Conservation (phyloP, 2,113 vertebrate species). For the Aleadryas rufinucha region DNA sequence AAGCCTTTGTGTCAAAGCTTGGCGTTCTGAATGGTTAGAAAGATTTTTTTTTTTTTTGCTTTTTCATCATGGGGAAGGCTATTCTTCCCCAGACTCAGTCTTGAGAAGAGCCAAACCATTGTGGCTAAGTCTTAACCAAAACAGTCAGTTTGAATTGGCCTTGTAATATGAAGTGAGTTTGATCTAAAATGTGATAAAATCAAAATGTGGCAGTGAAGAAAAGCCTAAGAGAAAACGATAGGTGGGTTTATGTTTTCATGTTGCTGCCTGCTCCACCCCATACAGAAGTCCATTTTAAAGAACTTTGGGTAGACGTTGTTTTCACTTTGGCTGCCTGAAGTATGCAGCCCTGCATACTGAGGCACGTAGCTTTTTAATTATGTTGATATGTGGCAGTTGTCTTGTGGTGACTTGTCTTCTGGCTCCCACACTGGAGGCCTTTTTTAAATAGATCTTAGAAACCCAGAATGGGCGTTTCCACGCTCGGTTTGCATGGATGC, state of each 20-base stretch:
- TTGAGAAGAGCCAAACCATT: constrained; percentile 1
- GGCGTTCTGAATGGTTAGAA: neutral
- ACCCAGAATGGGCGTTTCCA: neutral
- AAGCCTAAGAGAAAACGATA: neutral
- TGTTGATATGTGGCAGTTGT: constrained; percentile 55
- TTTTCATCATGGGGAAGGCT: neutral
- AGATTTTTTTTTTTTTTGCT: neutral
- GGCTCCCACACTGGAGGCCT: neutral
- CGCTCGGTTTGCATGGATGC: neutral
- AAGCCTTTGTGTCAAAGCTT: constrained; percentile 14
- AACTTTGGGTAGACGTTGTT: neutral
- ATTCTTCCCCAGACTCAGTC: neutral
- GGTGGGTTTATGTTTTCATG: constrained; percentile 11
- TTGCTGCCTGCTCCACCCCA: constrained; percentile 27
- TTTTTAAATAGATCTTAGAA: neutral
- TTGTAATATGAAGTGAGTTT: neutral
- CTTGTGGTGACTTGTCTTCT: constrained; percentile 62
- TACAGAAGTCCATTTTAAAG: constrained; percentile 18
- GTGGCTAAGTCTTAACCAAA: neutral
- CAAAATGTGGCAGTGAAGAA: neutral
- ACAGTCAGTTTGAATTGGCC: neutral
- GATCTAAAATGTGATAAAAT: constrained; percentile 20
- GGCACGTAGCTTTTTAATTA: constrained; percentile 54
- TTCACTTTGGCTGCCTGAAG: neutral
- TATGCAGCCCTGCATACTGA: neutral